Conservation (phyloP, 2,113 vertebrate species). For the Lipotes vexillifer region DNA sequence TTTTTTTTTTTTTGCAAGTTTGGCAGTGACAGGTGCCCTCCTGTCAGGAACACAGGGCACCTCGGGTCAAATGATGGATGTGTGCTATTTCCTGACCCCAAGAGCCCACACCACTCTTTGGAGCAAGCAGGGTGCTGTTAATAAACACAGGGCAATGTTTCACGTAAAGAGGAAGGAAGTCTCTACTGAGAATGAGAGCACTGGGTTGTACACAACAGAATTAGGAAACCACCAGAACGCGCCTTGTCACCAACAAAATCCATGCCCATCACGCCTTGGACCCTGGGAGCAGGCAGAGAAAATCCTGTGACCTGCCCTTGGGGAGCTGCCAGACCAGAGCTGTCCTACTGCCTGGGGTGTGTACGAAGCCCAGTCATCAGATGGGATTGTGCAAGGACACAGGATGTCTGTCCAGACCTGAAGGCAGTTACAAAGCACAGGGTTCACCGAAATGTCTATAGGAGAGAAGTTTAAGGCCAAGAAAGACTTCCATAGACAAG, state of each 20-base stretch:
- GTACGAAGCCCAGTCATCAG: neutral
- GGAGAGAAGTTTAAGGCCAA: neutral
- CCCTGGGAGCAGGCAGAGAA: neutral
- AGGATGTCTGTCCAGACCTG: neutral
- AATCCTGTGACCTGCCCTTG: neutral
- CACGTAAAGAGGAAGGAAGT: slow-evolving; percentile 53
- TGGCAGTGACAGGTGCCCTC: neutral
- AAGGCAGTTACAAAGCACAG: neutral
- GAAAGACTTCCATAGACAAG: neutral
- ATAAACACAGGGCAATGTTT: neutral
- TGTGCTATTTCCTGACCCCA: neutral
- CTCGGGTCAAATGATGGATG: fast-evolving
- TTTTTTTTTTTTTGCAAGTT: neutral
- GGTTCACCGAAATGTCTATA: neutral
- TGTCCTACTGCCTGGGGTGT: neutral
- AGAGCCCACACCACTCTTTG: neutral
- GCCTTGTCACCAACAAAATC: neutral
- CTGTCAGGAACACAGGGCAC: neutral
- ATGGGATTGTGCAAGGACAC: no score
- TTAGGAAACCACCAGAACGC: neutral
- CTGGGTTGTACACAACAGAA: neutral
- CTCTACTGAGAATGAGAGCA: neutral
- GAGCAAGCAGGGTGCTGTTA: neutral
- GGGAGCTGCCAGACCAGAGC: neutral
- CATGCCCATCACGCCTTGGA: neutral